These are phyloP conservation scores for Calameuta filiformis DNA, from an alignment of 2,888 invertebrate genomes.

Conservation along the genomic window DNA sequence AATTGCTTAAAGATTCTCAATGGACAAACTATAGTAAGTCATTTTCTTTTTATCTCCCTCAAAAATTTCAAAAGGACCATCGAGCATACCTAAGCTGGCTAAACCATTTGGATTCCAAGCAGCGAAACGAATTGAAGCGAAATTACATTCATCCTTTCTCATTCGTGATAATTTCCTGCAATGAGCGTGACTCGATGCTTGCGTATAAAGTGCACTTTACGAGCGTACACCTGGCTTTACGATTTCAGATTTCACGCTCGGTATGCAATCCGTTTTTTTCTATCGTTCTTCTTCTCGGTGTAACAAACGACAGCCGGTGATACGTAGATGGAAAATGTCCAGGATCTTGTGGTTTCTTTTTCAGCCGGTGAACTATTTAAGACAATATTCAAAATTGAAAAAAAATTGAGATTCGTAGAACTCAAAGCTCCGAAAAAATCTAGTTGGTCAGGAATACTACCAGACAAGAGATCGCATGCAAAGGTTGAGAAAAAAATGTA, in stretches of 20 bases:
- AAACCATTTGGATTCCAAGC: neutral
- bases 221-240: neutral
- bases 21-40: neutral
- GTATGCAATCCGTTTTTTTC: neutral
- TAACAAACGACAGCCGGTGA: neutral
- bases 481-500: too few species aligned
- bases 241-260: neutral
- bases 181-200: neutral
- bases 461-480: too few species aligned
- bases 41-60: neutral
- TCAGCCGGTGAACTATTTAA: neutral
- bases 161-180: neutral
- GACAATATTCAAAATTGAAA: neutral
- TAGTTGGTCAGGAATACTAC: slow-evolving; percentile 3
- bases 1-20: neutral
- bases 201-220: neutral
- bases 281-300: neutral
- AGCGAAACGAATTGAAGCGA: neutral
- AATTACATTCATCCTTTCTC: neutral
- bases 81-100: neutral
- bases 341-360: neutral
- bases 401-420: neutral
- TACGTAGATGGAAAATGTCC: neutral
- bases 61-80: neutral
- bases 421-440: neutral